Conservation (phyloP, 2,113 vertebrate species). For the Bubo bubo region DNA sequence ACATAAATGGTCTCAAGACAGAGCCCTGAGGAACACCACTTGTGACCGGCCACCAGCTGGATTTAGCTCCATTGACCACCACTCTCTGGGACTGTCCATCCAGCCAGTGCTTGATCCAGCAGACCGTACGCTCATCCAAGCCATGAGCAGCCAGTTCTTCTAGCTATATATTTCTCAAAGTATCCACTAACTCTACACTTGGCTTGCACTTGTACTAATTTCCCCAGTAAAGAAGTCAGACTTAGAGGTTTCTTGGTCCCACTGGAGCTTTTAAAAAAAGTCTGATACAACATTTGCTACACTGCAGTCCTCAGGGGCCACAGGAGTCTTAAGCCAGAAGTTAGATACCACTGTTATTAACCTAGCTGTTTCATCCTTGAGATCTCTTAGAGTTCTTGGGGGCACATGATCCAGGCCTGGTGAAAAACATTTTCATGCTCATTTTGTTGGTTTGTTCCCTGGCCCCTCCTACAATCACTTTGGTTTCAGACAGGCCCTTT, state of each 20-base stretch:
- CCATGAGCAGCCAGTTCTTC: too few species aligned
- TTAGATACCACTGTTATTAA: background rate
- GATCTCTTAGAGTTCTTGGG: background rate
- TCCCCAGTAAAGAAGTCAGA: background rate
- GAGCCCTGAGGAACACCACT: too few species aligned
- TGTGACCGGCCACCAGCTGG: too few species aligned
- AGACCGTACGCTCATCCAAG: too few species aligned
- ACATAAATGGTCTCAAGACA: too few species aligned
- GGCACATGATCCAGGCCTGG: background rate
- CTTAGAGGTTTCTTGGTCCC: background rate
- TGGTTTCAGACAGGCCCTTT: background rate
- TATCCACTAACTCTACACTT: background rate
- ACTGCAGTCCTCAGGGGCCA: background rate
- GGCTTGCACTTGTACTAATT: background rate
- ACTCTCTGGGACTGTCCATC: too few species aligned
- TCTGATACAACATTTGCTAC: background rate
- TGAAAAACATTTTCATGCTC: background rate
- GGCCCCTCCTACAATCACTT: background rate
- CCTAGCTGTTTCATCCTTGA: background rate
- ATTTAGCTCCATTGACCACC: too few species aligned
- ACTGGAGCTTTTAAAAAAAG: background rate
- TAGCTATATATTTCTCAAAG: background rate
- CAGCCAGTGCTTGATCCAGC: too few species aligned
- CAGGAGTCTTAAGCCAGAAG: background rate
- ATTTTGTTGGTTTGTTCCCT: background rate